These are phyloP conservation scores for Holothuria scabra DNA, from an alignment of 53 echinoderm and acorn worm species.

Conservation along the genomic window DNA sequence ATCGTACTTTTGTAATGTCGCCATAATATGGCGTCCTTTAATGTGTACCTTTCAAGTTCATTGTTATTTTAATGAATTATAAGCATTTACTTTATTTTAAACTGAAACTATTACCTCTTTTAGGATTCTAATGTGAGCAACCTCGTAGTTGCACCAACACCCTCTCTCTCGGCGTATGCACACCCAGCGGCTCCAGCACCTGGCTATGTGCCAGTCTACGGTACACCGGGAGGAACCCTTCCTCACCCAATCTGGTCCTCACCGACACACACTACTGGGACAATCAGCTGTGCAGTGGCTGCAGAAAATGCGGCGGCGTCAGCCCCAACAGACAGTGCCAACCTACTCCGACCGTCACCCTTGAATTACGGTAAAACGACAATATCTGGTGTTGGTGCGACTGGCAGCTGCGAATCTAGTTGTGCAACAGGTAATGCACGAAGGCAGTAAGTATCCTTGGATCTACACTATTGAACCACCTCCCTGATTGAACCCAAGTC, in stretches of 20 bases:
- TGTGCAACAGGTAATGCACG: constrained; percentile 44
- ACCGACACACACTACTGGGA: constrained; percentile 48
- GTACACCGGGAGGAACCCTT: constrained; percentile 74
- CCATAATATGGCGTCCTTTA: no score
- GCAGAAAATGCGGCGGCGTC: constrained; percentile 68
- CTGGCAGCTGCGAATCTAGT: constrained; percentile 43
- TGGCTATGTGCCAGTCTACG: constrained; percentile 88
- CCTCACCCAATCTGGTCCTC: constrained; percentile 80
- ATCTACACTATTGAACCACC: no score
- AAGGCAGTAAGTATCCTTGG: no score
- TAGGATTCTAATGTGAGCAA: constrained; percentile 72
- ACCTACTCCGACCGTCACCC: constrained; percentile 71
- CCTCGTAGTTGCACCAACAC: constrained; percentile 79
- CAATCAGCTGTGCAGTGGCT: constrained; percentile 74
- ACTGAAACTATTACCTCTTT: constrained; percentile 5
- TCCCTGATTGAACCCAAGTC: no score
- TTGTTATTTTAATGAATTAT: not conserved
- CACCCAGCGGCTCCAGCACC: constrained; percentile 72
- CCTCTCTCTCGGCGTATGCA: constrained; percentile 83
- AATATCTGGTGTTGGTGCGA: not conserved
- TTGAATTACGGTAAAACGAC: constrained; percentile 58
- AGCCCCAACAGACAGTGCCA: constrained; percentile 57
- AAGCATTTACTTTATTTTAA: not conserved
- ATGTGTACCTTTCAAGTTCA: no score
- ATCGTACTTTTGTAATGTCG: no score